Evolutionary conservation across 2,888 invertebrate genomes (phyloP), one percentile per base, ranked within the genome.

Genomic region (Eupithecia dodoneata): DNA sequence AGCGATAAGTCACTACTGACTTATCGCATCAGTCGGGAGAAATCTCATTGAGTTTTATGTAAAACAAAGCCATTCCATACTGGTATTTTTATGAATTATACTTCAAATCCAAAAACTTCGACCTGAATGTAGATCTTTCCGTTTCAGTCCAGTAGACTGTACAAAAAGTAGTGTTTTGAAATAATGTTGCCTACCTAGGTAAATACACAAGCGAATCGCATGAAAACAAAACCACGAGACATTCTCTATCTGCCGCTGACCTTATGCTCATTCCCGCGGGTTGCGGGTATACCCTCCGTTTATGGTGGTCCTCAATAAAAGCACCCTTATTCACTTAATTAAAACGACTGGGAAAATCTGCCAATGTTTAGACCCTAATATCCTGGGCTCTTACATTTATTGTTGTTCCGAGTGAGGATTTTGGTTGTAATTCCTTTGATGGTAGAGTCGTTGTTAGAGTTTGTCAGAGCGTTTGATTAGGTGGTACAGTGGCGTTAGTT

Each of bases 301-400:
- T 74, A 76, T 77, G 75, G 79, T 79, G 78, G 74, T 69, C 78
- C 72, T 79, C 66, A 77, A 81, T 81, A 80, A 80, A 82, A 77
- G 86, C 63, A 85, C 86, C 86, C 87, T 88, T 87, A 85, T 88
- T 85, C 88, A 86, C 86, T 87, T 90, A 89, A 90, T 90, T 89
- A 89, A 89, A 90, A 88, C 86, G 86, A 85, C 87, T 87, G 88
- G 87, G 87, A 88, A 86, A 89, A 89, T 81, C 81, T 80, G 82
- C 76, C 73, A 80, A 80, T 76, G 79, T 81, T 83, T 77, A 74
- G 72, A 76, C 74, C 86, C 87, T 85, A 87, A 87, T 88, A 85
- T 84, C 84, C 81, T 85, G 81, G 78, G 75, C 83, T 77, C 79
- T 78, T 74, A 83, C 73, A 75, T 77, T 82, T 52, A 80, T 78